Evolutionary conservation across 2,888 invertebrate species (phyloP).

Genomic region (Philaethria dido): DNA sequence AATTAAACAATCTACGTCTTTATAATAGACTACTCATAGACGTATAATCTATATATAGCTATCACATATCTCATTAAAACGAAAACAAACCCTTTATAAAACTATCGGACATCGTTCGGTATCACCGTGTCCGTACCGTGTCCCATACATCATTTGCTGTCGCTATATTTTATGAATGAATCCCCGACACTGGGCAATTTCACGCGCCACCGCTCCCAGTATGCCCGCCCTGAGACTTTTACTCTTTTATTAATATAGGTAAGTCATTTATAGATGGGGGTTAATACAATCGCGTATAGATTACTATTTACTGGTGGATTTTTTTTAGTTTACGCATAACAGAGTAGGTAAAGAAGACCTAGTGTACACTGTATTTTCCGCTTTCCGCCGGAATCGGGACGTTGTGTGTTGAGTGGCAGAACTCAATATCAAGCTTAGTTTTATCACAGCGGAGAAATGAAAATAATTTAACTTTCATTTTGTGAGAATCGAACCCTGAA

Average conservation of each 20-base stretch:
- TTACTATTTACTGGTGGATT: not conserved
- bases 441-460: too few species aligned
- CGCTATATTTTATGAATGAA: slow-evolving; percentile 49
- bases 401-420: too few species aligned
- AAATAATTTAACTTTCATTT: too few species aligned
- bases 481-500: too few species aligned
- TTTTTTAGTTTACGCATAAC: too few species aligned
- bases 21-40: too few species aligned
- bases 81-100: slow-evolving; percentile 27
- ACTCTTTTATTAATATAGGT: slow-evolving; percentile 17
- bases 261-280: slow-evolving; percentile 1
- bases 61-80: slow-evolving; percentile 14
- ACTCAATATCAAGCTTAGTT: too few species aligned
- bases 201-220: slow-evolving; percentile 48
- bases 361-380: too few species aligned
- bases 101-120: slow-evolving; percentile 26
- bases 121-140: slow-evolving; percentile 31
- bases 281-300: not conserved
- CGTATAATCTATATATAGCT: too few species aligned
- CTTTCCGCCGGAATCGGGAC: too few species aligned
- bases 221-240: slow-evolving; percentile 38
- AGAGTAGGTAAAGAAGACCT: too few species aligned
- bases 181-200: slow-evolving; percentile 50
- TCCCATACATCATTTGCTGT: slow-evolving; percentile 48
- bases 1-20: too few species aligned